phyloP scores from a whole-genome alignment of 2,113 vertebrate genomes.

The Chloropsis hardwickii region DNA sequence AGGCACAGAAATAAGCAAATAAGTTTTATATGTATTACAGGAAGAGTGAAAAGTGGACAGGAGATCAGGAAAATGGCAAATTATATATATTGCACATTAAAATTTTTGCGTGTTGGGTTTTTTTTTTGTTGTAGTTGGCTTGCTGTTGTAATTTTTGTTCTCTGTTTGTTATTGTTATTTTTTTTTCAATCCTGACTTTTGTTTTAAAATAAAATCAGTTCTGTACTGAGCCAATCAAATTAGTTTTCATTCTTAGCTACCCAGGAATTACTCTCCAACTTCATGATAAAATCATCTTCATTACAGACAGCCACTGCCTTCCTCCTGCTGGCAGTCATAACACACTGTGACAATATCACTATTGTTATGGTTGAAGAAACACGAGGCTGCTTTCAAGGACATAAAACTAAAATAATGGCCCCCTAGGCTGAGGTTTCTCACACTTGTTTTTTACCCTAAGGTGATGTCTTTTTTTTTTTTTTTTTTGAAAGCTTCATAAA shows the following conservation, averaged over 20 bases:
- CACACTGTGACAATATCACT: background rate
- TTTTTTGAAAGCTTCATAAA: slow-evolving; percentile 6
- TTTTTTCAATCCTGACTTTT: background rate
- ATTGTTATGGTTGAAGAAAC: slow-evolving; percentile 3
- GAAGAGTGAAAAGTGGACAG: background rate
- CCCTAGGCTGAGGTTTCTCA: background rate
- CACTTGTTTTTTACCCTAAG: background rate
- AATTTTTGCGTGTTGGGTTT: fast-evolving
- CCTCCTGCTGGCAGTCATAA: background rate
- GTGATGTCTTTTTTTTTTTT: background rate
- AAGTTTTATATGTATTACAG: background rate
- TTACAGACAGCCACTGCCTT: background rate
- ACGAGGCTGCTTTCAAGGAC: background rate
- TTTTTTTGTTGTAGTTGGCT: background rate
- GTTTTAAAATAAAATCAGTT: background rate
- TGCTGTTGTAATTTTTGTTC: no score
- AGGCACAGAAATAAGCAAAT: background rate
- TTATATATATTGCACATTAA: background rate
- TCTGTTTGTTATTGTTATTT: background rate
- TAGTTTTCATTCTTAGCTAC: background rate
- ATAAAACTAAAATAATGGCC: slow-evolving; percentile 22
- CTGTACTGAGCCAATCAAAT: background rate
- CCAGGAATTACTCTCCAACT: background rate
- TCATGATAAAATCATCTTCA: background rate
- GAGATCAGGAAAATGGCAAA: background rate